Percentiles rank a stretch among this genome's conserved stretches.
Conservation (phyloP, 2,113 vertebrate species). For the Corydoras maculifer region DNA sequence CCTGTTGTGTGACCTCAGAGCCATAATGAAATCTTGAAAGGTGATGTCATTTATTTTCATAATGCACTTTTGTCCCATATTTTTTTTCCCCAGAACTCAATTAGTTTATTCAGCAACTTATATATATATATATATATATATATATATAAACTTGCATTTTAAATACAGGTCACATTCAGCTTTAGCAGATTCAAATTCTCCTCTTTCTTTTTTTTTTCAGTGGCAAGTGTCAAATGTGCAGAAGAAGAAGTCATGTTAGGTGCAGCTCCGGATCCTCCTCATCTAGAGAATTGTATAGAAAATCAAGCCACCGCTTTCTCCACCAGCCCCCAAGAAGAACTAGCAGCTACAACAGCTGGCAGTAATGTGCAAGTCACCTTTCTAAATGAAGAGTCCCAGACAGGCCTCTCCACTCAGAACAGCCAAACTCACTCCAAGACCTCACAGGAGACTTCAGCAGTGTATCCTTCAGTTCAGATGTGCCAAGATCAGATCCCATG, state of each 20-base stretch:
- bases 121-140: too few relatives aligned
- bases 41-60: too few relatives aligned
- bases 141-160: too few relatives aligned
- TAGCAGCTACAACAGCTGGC: accelerated
- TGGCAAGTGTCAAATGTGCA: conserved; percentile 54
- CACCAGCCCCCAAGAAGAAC: conserved; percentile 32
- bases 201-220: conserved; percentile 47
- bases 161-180: too few relatives aligned
- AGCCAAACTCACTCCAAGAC: background rate
- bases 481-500: conserved; percentile 13
- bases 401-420: conserved; percentile 11
- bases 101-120: too few relatives aligned
- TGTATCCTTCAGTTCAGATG: conserved; percentile 4
- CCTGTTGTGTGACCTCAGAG: too few relatives aligned
- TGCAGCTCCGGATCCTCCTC: conserved; percentile 30
- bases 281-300: conserved; percentile 37
- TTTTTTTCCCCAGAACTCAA: too few relatives aligned
- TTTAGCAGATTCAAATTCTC: background rate
- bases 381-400: conserved; percentile 22
- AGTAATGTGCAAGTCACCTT: background rate
- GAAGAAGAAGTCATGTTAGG: conserved; percentile 47
- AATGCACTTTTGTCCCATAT: too few relatives aligned
- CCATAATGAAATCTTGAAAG: too few relatives aligned
- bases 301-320: conserved; percentile 14
- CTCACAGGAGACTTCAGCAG: background rate